Evolutionary conservation across 2,888 invertebrate genomes (phyloP), one percentile per base, ranked within the genome.

Genomic region (Bellardia pandia): DNA sequence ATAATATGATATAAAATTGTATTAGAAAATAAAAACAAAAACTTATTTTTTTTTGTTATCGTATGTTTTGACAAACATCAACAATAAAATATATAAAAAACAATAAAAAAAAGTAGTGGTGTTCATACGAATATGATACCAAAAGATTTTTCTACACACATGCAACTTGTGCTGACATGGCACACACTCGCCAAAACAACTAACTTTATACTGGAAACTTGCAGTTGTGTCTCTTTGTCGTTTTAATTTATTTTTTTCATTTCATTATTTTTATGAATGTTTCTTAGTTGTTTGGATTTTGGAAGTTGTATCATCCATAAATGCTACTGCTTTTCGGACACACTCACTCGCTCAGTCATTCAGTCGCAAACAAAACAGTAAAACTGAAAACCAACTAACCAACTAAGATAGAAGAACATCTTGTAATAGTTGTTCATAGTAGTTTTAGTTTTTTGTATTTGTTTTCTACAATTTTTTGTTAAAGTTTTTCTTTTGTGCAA

Each of bases 261-360:
- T 78, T 72, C 64, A 74, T 84, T 84, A 68, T 74, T 87, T 87
- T 84, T 87, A 84, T 87, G 83, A 79, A 84, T 84, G 66, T 84
- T 86, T 86, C 37, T 77, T 77, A 87, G 66, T 74, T 82, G 86
- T 87, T 84, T 81, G 66, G 80, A 72, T 81, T 37, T 84, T 84
- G 74, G 80, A 81, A 87, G 86, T 87, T 87, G 86, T 84, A 77
- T 84, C 86, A 84, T 87, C 86, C 77, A 87, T 87, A 84, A 87
- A 77, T 84, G 86, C 69, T 78, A 13, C 58, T 78, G 16, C 58
- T 69, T 86, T 77, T 82, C 66, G 72, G 78, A 51, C 78, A 78
- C 40, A 76, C 0, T 23, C 56, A 66, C 48, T 45, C 74, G 11
- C 23, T 33, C n/a, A 1, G n/a, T 51, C 13, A 11, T n/a, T 14